Conservation (phyloP, 2,113 vertebrate species). For the Myiozetetes cayanensis region DNA sequence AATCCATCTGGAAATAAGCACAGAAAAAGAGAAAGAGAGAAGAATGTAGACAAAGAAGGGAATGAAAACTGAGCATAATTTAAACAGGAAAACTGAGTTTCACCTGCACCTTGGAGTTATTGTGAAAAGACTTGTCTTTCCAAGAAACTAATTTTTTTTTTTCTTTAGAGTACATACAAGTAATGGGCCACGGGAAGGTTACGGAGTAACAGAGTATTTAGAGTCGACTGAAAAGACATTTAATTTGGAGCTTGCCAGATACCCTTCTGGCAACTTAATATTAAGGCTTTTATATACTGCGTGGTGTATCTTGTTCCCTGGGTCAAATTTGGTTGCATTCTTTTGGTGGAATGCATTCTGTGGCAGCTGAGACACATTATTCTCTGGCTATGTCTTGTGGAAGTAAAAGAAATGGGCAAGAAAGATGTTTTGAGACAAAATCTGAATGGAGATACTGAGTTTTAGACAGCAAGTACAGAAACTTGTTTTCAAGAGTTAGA, state of each 20-base stretch:
- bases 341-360: background rate
- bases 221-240: background rate
- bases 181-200: background rate
- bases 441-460: background rate
- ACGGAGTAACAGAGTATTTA: constrained; percentile 31
- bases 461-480: background rate
- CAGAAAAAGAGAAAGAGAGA: background rate
- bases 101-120: background rate
- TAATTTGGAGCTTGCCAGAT: constrained; percentile 42
- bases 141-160: background rate
- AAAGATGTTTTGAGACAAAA: background rate
- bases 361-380: constrained; percentile 2
- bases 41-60: background rate
- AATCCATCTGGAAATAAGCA: constrained; percentile 22
- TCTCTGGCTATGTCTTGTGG: background rate
- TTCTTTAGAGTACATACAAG: background rate
- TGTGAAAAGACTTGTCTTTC: background rate
- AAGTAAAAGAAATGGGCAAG: background rate
- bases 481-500: background rate
- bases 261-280: constrained; percentile 30
- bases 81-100: background rate
- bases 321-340: constrained; percentile 28
- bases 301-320: constrained; percentile 25
- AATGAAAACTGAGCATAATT: background rate
- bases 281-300: constrained; percentile 1